Conservation (phyloP, 2,888 invertebrate species). For the Eristalis intricaria region DNA sequence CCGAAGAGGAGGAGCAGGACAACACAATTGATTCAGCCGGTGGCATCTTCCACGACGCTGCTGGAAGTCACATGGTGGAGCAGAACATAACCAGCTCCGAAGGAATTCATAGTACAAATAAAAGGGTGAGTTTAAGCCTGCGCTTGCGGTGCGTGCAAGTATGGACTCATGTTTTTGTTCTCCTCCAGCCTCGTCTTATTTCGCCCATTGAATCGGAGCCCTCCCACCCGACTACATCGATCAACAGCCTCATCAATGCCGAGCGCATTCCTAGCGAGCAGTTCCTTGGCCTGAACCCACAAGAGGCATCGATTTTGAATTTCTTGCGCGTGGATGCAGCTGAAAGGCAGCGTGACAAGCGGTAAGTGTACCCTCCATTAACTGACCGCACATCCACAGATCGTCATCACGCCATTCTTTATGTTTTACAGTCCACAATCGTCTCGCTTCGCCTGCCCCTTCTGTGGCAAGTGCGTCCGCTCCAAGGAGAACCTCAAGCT, state of each 20-base stretch:
- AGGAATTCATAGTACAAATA: conserved; percentile 81
- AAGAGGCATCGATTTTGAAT: conserved; percentile 85
- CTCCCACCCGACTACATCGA: conserved; percentile 80
- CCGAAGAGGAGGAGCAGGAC: conserved; percentile 85
- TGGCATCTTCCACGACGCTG: conserved; percentile 81
- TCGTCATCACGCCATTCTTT: neutral
- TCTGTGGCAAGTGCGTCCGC: conserved; percentile 94
- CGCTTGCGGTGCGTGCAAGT: neutral
- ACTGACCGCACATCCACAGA: neutral
- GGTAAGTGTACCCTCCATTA: conserved; percentile 75
- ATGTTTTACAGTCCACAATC: conserved; percentile 76
- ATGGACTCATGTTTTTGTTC: neutral
- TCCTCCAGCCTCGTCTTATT: conserved; percentile 78
- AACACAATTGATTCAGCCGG: conserved; percentile 87
- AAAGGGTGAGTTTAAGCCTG: conserved; percentile 77
- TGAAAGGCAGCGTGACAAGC: conserved; percentile 86
- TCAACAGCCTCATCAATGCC: conserved; percentile 82
- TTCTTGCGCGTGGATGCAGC: conserved; percentile 85
- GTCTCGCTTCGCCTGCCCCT: conserved; percentile 91
- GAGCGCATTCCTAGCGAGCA: conserved; percentile 84
- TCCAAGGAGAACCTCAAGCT: conserved; percentile 94
- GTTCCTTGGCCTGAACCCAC: conserved; percentile 81
- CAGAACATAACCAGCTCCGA: conserved; percentile 80
- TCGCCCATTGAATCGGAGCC: conserved; percentile 80
- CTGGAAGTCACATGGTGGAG: conserved; percentile 81